Evolutionary conservation across 2,113 vertebrate species (phyloP).

Genomic region (Pachypanchax playfairii): DNA sequence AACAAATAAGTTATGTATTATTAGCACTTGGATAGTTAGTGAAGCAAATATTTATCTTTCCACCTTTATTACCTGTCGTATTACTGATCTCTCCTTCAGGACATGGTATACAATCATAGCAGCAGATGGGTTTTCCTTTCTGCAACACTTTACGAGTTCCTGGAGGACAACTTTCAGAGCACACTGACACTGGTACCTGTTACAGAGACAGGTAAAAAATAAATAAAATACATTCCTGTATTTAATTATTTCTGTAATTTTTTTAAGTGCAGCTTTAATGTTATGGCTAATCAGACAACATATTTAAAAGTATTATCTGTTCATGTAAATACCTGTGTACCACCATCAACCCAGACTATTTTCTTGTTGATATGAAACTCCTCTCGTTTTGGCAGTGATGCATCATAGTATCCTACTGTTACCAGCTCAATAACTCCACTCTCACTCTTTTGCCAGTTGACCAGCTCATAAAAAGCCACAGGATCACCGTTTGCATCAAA

Average conservation of each 20-base stretch:
- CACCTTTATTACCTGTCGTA: too few relatives aligned
- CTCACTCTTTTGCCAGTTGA: constrained; percentile 67
- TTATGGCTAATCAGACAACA: background rate
- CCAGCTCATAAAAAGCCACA: constrained; percentile 1
- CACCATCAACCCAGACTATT: constrained; percentile 13
- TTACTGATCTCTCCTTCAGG: too few relatives aligned
- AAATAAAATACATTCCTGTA: background rate
- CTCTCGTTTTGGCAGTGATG: constrained; percentile 56
- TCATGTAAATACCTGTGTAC: constrained; percentile 37
- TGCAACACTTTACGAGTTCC: too few relatives aligned
- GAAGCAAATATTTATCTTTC: too few relatives aligned
- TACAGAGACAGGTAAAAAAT: too few relatives aligned
- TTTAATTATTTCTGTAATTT: background rate
- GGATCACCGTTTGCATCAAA: constrained; percentile 11
- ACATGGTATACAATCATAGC: too few relatives aligned
- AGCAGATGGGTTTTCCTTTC: too few relatives aligned
- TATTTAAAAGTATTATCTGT: background rate
- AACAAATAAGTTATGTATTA: background rate
- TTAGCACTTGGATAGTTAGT: too few relatives aligned
- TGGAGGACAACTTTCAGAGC: too few relatives aligned
- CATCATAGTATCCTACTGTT: constrained; percentile 69
- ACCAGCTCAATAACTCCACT: constrained; percentile 54
- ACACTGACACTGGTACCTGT: too few relatives aligned
- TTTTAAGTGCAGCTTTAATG: background rate
- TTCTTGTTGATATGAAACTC: constrained; percentile 6